Evolutionary conservation across 2,113 vertebrate species (phyloP).

Genomic region (Vanacampus margaritifer): DNA sequence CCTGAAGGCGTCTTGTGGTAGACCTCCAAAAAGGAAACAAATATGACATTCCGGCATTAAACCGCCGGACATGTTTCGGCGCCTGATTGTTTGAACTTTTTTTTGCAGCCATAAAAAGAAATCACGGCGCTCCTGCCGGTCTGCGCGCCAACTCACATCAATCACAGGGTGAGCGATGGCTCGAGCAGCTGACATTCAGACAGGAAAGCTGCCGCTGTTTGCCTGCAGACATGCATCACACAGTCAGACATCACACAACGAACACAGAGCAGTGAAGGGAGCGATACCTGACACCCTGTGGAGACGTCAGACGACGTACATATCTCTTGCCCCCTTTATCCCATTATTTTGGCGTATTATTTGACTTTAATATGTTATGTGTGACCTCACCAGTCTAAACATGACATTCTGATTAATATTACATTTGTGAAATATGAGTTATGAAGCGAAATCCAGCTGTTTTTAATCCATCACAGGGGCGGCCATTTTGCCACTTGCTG

Average conservation of each 20-base stretch:
- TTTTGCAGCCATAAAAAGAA: constrained; percentile 42
- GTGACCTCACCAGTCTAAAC: no score
- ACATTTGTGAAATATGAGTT: no score
- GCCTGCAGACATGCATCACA: constrained; percentile 26
- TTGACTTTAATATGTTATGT: no score
- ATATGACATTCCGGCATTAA: constrained; percentile 51
- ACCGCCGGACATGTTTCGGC: constrained; percentile 46
- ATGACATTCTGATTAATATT: no score
- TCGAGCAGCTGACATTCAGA: constrained; percentile 55
- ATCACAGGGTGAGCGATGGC: constrained; percentile 44
- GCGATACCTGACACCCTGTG: constrained; percentile 16
- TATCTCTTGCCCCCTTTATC: no score
- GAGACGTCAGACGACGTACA: constrained; percentile 16
- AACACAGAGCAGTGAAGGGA: constrained; percentile 12
- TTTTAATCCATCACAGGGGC: no score
- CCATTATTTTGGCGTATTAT: no score
- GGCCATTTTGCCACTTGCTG: no score
- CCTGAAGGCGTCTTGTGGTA: constrained; percentile 42
- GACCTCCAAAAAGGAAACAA: constrained; percentile 52
- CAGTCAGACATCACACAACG: constrained; percentile 26
- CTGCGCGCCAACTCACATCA: constrained; percentile 49
- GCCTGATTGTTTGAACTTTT: constrained; percentile 59
- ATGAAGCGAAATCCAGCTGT: no score
- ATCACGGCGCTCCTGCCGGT: constrained; percentile 34
- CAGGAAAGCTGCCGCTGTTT: constrained; percentile 38